Base-by-base conservation (phyloP, 2,113 vertebrate species). In the Podocnemis expansa region DNA sequence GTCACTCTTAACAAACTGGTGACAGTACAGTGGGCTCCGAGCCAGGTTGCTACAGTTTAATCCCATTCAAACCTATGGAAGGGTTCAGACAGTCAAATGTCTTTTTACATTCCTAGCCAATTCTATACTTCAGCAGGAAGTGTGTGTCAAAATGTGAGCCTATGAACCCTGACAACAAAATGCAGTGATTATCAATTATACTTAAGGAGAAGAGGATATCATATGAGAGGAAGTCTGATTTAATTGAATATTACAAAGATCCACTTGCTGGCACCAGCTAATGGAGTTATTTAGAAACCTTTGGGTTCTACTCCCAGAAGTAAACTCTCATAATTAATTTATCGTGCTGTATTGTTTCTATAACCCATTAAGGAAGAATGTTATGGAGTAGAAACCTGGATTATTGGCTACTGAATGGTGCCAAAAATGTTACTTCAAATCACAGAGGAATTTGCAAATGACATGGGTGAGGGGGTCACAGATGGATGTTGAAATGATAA, bases 251-350 rank as follows among this genome's bases (percentile, higher is more conserved):
- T 34, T 91, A 79, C 81, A 81, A 94, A 94, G 81, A 87, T 34
- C 89, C 27, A 51, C 49, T n/a, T 90, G 41, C 87, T 90, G 94
- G 75, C 91, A 95, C 92, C 95, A 83, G 91, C 31, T 95, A 95
- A 96, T 95, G 93, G 93, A 92, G n/a, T 91, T 96, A 78, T 95
- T 91, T 87, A 86, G 75, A 60, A 97, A 96, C 95, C 85, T 95
- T 95, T 85, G 89, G 4, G 24, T 95, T 90, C 82, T 94, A 91
- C 27, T 96, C 89, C 60, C 94, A 58, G 92, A 97, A 95, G 92
- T 84, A 95, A 60, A 10, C 75, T 91, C 92, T 96, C 94, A 96
- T 97, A 93, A 97, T 97, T 96, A 95, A 97, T 97, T 96, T 94
- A 97, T 96, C 83, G 47, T 25, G 56, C 91, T 80, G 38, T 70